A percentile compares a stretch with the other conserved stretches of the same genome.
Conservation (phyloP, 2,888 invertebrate genomes). For the Congeria kusceri region DNA sequence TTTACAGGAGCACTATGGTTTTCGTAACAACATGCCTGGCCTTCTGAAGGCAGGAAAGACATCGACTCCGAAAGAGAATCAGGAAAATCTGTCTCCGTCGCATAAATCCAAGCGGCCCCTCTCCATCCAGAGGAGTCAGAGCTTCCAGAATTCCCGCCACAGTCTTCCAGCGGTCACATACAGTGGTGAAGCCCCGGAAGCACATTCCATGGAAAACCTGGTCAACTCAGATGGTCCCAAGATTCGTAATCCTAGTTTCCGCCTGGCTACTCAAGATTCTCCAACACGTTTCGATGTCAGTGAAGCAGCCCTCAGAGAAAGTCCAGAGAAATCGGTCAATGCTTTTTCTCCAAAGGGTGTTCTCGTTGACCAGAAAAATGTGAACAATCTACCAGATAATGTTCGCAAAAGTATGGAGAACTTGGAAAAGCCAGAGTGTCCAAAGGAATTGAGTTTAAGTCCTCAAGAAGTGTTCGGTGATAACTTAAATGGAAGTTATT, state of each 20-base stretch:
- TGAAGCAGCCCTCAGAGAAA: conserved; percentile 22
- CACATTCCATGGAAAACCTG: conserved; percentile 54
- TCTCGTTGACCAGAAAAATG: conserved; percentile 24
- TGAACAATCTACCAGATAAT: conserved; percentile 45
- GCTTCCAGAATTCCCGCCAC: conserved; percentile 73
- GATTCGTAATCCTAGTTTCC: conserved; percentile 76
- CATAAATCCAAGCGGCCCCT: conserved; percentile 38
- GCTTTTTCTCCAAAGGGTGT: conserved; percentile 12
- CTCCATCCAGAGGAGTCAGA: conserved; percentile 61
- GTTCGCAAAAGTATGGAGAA: conserved; percentile 49
- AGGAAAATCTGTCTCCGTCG: conserved; percentile 39
- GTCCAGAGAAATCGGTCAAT: background rate
- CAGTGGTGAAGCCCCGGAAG: background rate
- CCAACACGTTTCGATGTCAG: conserved; percentile 71
- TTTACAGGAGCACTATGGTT: conserved; percentile 34
- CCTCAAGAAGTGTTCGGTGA: conserved; percentile 25
- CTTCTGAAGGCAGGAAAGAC: conserved; percentile 4
- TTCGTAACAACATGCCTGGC: conserved; percentile 8
- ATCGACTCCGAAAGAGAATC: conserved; percentile 22
- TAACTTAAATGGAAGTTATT: conserved; percentile 48
- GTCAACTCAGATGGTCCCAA: conserved; percentile 51
- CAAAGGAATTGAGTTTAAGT: conserved; percentile 25
- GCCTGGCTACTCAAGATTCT: conserved; percentile 72
- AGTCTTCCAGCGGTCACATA: conserved; percentile 20
- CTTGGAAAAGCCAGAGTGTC: conserved; percentile 14